A percentile compares a stretch with the other conserved stretches of the same genome.
Conservation (phyloP, 2,797 vertebrate genomes). For the Glossophaga mutica region DNA sequence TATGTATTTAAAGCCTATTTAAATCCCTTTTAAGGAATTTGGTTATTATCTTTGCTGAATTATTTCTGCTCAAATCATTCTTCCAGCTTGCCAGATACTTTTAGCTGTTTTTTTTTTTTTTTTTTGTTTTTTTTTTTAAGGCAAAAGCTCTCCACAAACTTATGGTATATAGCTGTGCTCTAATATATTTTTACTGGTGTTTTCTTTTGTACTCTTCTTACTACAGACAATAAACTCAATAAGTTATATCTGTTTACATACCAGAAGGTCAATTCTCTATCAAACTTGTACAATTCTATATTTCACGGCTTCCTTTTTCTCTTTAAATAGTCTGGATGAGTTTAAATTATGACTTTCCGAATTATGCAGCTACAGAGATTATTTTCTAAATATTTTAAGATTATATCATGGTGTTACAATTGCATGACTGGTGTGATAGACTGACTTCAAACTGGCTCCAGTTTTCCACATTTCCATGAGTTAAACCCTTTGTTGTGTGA, state of each 20-base stretch:
- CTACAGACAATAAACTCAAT: background rate
- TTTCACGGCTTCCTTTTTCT: background rate
- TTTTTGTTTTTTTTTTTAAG: background rate
- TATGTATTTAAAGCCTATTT: constrained; percentile 1
- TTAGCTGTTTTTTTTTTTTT: background rate
- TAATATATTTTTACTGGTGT: background rate
- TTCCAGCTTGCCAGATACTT: background rate
- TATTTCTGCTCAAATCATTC: constrained; percentile 6
- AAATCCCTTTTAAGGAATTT: constrained; percentile 59
- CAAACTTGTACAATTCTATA: background rate
- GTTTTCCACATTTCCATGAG: background rate
- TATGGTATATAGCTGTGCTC: no score
- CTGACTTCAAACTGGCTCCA: background rate
- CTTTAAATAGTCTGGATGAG: background rate
- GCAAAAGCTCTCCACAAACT: background rate
- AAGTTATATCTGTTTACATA: background rate
- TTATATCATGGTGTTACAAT: background rate
- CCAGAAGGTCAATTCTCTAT: background rate
- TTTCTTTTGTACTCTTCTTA: background rate
- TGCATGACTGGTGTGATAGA: background rate
- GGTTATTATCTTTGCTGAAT: constrained; percentile 14
- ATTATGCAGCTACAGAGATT: background rate
- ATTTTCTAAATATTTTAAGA: background rate
- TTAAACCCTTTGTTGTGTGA: background rate
- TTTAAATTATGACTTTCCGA: background rate